Evolutionary conservation across 1,140 invertebrate species (phyloP).

Genomic region (Drosophila insularis): DNA sequence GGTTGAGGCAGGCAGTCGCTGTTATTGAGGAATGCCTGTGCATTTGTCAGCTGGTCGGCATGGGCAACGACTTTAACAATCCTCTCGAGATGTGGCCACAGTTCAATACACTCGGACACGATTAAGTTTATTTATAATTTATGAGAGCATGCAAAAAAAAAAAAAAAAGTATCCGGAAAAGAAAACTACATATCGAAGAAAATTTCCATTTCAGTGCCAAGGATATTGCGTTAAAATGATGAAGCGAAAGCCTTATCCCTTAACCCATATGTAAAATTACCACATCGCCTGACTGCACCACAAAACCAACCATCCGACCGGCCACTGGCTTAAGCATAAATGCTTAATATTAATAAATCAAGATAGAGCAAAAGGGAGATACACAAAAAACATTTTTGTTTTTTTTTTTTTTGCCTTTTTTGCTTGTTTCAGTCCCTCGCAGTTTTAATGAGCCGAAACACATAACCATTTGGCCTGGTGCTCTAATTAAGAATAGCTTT

Average conservation of each 20-base stretch:
- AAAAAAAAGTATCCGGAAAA: constrained; percentile 11
- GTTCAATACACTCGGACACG: constrained; percentile 70
- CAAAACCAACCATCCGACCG: background rate
- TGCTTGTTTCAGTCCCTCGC: background rate
- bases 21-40: constrained; percentile 19
- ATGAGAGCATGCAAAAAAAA: constrained; percentile 38
- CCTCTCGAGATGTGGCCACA: constrained; percentile 34
- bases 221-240: constrained; percentile 67
- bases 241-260: constrained; percentile 28
- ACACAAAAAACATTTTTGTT: background rate
- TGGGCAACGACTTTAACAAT: constrained; percentile 34
- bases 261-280: constrained; percentile 8
- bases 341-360: constrained; percentile 24
- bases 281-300: constrained; percentile 4
- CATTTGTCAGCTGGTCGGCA: constrained; percentile 55
- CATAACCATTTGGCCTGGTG: constrained; percentile 44
- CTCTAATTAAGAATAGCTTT: constrained; percentile 17
- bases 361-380: background rate
- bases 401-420: no score
- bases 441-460: constrained; percentile 39
- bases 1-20: background rate
- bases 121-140: constrained; percentile 76
- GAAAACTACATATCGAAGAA: constrained; percentile 21
- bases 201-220: constrained; percentile 59
- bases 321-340: constrained; percentile 1